phyloP scores from a whole-genome alignment of 1,140 invertebrate species.

The Microplitis demolitor region DNA sequence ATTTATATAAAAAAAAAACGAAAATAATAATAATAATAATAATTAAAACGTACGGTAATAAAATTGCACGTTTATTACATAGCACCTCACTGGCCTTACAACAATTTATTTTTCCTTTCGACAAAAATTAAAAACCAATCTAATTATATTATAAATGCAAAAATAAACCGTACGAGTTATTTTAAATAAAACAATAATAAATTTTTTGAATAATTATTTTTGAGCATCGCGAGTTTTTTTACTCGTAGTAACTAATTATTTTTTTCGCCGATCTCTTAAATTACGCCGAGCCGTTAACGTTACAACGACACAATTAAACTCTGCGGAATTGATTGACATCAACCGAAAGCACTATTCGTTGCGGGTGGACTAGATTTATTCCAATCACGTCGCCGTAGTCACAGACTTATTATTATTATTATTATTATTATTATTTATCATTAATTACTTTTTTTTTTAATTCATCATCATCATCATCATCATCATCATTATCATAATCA shows the following conservation, averaged over 20 bases:
- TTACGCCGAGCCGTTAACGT: neutral
- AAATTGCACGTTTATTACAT: conserved; percentile 21
- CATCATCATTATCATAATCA: neutral
- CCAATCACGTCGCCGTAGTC: conserved; percentile 19
- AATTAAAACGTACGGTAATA: conserved; percentile 14
- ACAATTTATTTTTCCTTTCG: neutral
- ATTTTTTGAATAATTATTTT: neutral
- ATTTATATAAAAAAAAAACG: neutral
- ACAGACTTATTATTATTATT: neutral
- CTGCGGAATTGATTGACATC: neutral
- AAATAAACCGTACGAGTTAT: neutral
- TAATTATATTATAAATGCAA: neutral
- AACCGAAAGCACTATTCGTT: conserved; percentile 20
- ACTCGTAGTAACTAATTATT: neutral
- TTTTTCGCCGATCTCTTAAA: conserved; percentile 4
- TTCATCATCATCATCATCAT: neutral
- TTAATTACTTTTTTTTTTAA: neutral
- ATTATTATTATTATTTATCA: neutral
- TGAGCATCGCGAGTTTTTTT: neutral
- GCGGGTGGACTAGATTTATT: conserved; percentile 30
- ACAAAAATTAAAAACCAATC: neutral
- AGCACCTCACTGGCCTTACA: conserved; percentile 23
- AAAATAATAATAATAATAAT: conserved; percentile 3
- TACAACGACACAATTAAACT: neutral
- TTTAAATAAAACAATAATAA: neutral